A percentile compares a stretch with the other conserved stretches of the same genome.
These are phyloP conservation scores for Chaenogobius annularis DNA, from an alignment of 2,113 vertebrate genomes.

Conservation along the genomic window DNA sequence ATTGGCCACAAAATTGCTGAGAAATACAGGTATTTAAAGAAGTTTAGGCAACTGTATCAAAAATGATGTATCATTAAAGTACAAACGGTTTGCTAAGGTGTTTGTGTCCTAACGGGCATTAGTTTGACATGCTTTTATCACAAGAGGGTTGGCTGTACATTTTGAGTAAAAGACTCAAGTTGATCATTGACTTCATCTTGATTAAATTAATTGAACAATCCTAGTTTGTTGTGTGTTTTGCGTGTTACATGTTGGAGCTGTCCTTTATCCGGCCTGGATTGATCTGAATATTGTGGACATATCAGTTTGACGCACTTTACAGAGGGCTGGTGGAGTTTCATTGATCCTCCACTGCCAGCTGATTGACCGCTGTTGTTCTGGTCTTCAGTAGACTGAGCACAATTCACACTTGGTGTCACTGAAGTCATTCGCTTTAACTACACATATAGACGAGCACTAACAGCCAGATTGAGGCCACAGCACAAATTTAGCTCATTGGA, in stretches of 20 bases:
- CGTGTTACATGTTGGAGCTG: neutral
- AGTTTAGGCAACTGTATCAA: too few relatives aligned
- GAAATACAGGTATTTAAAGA: too few relatives aligned
- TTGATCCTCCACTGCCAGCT: neutral
- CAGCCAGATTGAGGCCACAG: too few relatives aligned
- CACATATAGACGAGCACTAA: too few relatives aligned
- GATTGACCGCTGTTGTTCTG: neutral
- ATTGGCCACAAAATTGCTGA: neutral
- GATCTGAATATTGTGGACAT: neutral
- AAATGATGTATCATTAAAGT: too few relatives aligned
- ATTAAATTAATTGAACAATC: neutral
- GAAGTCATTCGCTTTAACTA: neutral
- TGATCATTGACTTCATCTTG: too few relatives aligned
- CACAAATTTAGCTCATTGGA: too few relatives aligned
- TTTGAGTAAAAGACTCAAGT: too few relatives aligned
- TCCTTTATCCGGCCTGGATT: neutral
- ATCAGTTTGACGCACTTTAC: conserved; percentile 2
- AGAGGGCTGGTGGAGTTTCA: neutral
- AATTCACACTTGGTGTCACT: neutral
- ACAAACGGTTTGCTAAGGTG: too few relatives aligned
- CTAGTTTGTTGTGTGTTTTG: neutral
- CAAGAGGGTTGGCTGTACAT: too few relatives aligned
- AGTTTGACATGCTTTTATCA: too few relatives aligned
- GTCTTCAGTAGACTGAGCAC: neutral
- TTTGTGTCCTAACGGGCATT: too few relatives aligned